Conservation (phyloP, 2,888 invertebrate genomes). For the Megamerina dolium region DNA sequence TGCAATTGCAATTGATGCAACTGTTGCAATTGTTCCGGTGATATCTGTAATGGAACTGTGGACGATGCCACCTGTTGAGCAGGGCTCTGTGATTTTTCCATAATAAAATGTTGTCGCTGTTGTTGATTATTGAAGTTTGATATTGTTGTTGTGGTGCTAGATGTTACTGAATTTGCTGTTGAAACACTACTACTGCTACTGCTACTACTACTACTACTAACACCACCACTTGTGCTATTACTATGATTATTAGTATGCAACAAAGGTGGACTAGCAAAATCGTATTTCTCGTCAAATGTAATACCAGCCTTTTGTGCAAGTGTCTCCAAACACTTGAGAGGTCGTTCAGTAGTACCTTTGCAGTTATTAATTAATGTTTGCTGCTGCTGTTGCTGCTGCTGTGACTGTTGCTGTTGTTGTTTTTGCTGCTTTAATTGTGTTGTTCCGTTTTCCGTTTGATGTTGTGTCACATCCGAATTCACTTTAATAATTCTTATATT, state of each 20-base stretch:
- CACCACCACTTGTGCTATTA: slow-evolving; percentile 4
- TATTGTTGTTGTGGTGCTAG: slow-evolving; percentile 6
- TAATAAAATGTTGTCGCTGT: slow-evolving; percentile 12
- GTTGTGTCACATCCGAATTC: slow-evolving; percentile 37
- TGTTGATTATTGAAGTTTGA: too few relatives aligned
- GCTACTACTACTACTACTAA: not conserved
- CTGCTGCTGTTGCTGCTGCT: slow-evolving; percentile 41
- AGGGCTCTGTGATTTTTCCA: slow-evolving; percentile 59
- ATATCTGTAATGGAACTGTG: slow-evolving; percentile 46
- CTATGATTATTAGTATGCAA: slow-evolving; percentile 20
- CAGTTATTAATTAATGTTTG: slow-evolving; percentile 26
- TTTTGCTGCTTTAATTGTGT: slow-evolving; percentile 31
- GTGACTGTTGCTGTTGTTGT: slow-evolving; percentile 43
- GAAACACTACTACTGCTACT: slow-evolving; percentile 8
- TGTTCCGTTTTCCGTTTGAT: slow-evolving; percentile 49
- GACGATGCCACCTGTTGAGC: slow-evolving; percentile 48
- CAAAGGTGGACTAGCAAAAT: slow-evolving; percentile 55
- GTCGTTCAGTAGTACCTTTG: slow-evolving; percentile 43
- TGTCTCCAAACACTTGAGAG: slow-evolving; percentile 65
- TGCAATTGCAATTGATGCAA: slow-evolving; percentile 58
- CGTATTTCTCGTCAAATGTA: slow-evolving; percentile 69
- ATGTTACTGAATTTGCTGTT: slow-evolving; percentile 6
- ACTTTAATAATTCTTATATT: slow-evolving; percentile 40
- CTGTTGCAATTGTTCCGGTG: slow-evolving; percentile 54
- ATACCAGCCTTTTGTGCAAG: slow-evolving; percentile 69